phyloP scores from a whole-genome alignment of 2,888 invertebrate genomes.

The Caenorhabditis sp. region DNA sequence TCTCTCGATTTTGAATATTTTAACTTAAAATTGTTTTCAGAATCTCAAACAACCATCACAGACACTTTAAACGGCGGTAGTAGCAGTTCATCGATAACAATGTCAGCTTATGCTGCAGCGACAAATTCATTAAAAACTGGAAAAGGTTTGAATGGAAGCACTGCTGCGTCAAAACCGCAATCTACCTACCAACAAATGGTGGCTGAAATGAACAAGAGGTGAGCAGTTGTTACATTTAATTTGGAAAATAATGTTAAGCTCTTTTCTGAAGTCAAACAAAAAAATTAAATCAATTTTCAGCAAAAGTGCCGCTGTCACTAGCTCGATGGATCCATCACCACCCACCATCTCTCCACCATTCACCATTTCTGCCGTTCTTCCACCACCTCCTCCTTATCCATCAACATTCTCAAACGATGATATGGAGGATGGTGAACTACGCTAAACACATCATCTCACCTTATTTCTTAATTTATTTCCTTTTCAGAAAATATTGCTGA shows the following conservation, averaged over 20 bases:
- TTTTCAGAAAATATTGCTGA: background rate
- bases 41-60: background rate
- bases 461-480: background rate
- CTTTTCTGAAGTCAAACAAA: background rate
- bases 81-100: background rate
- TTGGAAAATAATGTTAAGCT: background rate
- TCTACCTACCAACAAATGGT: slow-evolving; percentile 29
- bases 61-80: background rate
- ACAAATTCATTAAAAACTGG: background rate
- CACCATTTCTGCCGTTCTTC: background rate
- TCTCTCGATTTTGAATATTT: background rate
- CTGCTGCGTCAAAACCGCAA: background rate
- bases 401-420: slow-evolving; percentile 13
- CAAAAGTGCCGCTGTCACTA: slow-evolving; percentile 1
- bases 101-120: slow-evolving; percentile 13
- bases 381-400: slow-evolving; percentile 11
- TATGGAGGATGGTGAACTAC: slow-evolving; percentile 30
- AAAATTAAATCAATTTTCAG: slow-evolving; percentile 7
- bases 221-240: slow-evolving; percentile 3
- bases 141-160: background rate
- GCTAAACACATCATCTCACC: slow-evolving; percentile 15
- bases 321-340: slow-evolving; percentile 5
- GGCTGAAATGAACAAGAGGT: slow-evolving; percentile 11
- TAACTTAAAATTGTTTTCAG: background rate
- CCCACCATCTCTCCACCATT: slow-evolving; percentile 1